A percentile compares a stretch with the other conserved stretches of the same genome.
Conservation (phyloP, 2,797 vertebrate genomes). For the Hoplostethus mediterraneus region DNA sequence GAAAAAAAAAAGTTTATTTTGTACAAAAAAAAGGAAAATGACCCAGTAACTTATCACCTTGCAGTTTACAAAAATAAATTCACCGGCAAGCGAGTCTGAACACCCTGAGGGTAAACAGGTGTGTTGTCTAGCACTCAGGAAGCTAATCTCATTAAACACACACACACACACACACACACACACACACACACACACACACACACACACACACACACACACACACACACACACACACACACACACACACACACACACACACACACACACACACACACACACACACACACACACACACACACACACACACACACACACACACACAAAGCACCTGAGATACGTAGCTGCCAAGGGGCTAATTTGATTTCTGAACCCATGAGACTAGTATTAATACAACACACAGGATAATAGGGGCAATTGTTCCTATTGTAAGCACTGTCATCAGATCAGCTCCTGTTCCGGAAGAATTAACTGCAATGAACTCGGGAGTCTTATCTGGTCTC, state of each 20-base stretch:
- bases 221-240: slow-evolving; percentile 28
- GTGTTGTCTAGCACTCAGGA: slow-evolving; percentile 52
- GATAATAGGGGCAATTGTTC: slow-evolving; percentile 41
- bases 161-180: slow-evolving; percentile 13
- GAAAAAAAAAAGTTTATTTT: slow-evolving; percentile 54
- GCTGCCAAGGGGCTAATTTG: slow-evolving; percentile 70
- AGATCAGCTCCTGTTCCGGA: slow-evolving; percentile 43
- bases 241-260: slow-evolving; percentile 31
- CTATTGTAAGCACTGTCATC: slow-evolving; percentile 49
- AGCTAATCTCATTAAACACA: slow-evolving; percentile 58
- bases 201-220: slow-evolving; percentile 28
- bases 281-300: slow-evolving; percentile 23
- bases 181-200: slow-evolving; percentile 26
- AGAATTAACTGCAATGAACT: slow-evolving; percentile 37
- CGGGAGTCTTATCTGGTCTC: slow-evolving; percentile 24
- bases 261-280: slow-evolving; percentile 31
- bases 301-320: slow-evolving; percentile 19
- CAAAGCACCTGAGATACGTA: slow-evolving; percentile 74
- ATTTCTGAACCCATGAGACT: slow-evolving; percentile 39
- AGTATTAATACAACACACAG: slow-evolving; percentile 52
- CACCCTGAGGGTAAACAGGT: slow-evolving; percentile 61
- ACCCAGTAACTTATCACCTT: slow-evolving; percentile 33
- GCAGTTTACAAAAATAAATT: slow-evolving; percentile 75
- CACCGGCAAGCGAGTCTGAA: slow-evolving; percentile 46
- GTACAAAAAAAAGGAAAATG: slow-evolving; percentile 60